Evolutionary conservation across 2,113 vertebrate genomes (phyloP), one percentile per base, ranked within the genome.

Genomic region (Chaenocephalus aceratus): DNA sequence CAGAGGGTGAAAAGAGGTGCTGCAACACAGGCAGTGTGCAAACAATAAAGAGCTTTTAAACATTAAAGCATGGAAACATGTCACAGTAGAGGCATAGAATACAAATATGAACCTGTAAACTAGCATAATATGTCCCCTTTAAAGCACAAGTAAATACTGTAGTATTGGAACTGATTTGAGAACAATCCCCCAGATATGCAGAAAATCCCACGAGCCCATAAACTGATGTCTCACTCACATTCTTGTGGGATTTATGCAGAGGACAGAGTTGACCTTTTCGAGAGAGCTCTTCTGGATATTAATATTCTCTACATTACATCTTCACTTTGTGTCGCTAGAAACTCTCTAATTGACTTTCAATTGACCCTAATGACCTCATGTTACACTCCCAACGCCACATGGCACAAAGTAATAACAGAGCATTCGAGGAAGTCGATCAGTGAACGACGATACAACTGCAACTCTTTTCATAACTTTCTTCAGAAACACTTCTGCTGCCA

Each of bases 191-290:
- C 41, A 66, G 49, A 48, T 34, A 30, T 14, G 2, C 18, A 10
- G n/a, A 44, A 66, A 75, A 41, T 44, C 23, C 46, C 52, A 53
- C 44, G 48, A 71, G 73, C 57, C 18, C n/a, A 44, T 68, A 54
- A 77, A 78, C 60, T 1, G 0, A 72, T 0, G 60, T 63, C 56
- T 63, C 0, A 5, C 30, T 67, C 60, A 0, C 49, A 58, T 52
- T 74, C 51, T n/a, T 59, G 57, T 65, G 67, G 72, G 77, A 72
- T 89, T 85, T 65, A 79, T 81, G 44, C 74, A 48, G 59, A 80
- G n/a, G 46, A 58, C 34, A 34, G n/a, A 11, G 57, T 59, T 79
- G 87, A 86, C 87, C 82, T 89, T 85, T 80, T 26, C 9, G 34
- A 73, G 66, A 75, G 44, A 4, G 30, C 74, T 41, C 23, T 5